Base-by-base conservation (phyloP, 1,140 invertebrate species). In the Paraescarpia echinospica region DNA sequence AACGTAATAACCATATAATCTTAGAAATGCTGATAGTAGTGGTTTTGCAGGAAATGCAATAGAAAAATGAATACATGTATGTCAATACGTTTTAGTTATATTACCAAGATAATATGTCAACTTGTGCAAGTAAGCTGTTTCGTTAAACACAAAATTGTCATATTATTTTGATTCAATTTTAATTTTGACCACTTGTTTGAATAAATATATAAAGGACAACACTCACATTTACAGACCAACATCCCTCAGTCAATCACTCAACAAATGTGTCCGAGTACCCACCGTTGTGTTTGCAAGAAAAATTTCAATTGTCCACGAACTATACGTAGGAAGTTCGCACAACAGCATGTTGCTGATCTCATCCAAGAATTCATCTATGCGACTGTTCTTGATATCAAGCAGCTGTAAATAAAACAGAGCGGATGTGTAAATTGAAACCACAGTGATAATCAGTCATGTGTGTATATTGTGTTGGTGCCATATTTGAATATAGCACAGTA, bases 371-470 rank as follows among this genome's bases (percentile, higher is more conserved):
- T 98, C 97, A 92, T 98, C 97, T 94, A 99, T 98, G 94, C 98
- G 97, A 94, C 98, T 98, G 4, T 97, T 97, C 94, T 98, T 98
- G 91, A 99, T 98, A 95, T 99, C 98, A 94, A 98, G 98, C 89
- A 95, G 94, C 95, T 95, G 91, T 48, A 12, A 91, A 51, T 35
- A 1, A 91, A 35, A 6, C 90, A 91, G 35, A 93, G 35, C 98
- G 98, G 94, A 98, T 98, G 27, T 98, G 8, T 34, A 34, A 34
- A 88, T 2, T 77, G 18, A 77, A 77, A 77, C 22, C 59, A 12
- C 12, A 77, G 27, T 77, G 12, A 77, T 77, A 77, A 77, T 77
- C 9, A 77, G 41, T 77, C 22, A 31, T 22, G 14, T 77, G 59
- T 27, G 8, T 77, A 77, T 4, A 22, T 22, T 27, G 59, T 27